phyloP scores from a whole-genome alignment of 2,113 vertebrate genomes.

The Melospiza georgiana region DNA sequence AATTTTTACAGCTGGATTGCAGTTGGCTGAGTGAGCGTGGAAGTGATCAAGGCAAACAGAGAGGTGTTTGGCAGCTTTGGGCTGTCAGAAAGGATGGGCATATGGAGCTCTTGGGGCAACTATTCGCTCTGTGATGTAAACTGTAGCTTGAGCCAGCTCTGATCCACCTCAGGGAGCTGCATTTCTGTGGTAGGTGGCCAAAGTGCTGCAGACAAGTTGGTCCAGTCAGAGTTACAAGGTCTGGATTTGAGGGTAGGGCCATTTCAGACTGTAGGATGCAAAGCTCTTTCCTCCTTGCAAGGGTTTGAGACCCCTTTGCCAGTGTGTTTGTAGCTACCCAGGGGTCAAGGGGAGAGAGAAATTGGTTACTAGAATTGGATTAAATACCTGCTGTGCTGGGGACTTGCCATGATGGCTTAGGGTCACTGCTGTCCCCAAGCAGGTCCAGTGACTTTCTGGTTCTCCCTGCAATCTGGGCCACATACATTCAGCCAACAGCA shows the following conservation, averaged over 20 bases:
- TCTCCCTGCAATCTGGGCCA: not conserved
- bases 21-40: not conserved
- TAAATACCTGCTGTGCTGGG: slow-evolving; percentile 25
- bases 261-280: not conserved
- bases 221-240: not conserved
- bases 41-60: not conserved
- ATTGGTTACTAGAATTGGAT: not conserved
- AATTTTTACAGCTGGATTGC: not conserved
- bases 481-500: not conserved
- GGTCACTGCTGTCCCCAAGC: not conserved
- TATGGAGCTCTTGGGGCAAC: not conserved
- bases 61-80: not conserved
- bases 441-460: not conserved
- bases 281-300: not conserved
- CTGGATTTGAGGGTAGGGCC: not conserved
- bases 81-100: not conserved
- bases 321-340: not conserved
- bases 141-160: not conserved
- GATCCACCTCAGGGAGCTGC: not conserved
- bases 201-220: not conserved
- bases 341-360: not conserved
- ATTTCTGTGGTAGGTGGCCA: not conserved
- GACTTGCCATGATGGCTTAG: not conserved
- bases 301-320: not conserved
- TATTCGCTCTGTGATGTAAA: not conserved